Base-by-base conservation (phyloP, 2,113 vertebrate species). In the Scalopus aquaticus region DNA sequence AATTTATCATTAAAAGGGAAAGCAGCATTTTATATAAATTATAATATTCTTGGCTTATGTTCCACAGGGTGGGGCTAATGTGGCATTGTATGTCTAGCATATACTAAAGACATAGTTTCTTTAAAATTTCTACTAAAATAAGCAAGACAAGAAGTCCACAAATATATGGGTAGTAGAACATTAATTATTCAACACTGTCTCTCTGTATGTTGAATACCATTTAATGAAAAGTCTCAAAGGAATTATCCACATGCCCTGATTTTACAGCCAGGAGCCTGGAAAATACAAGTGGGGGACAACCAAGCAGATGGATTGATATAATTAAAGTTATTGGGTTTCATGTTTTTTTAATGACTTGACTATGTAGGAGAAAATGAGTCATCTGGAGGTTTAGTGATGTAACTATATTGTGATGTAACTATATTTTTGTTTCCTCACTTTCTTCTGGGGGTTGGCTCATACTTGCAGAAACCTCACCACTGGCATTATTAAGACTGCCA, bases 161-260 rank as follows among this genome's bases (percentile, higher is more conserved):
- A 49, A 62, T 65, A 46, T 93, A 76, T 22, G 62, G 69, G 95
- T 60, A 96, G 65, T 69, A 87, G 60, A 84, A 94, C 62, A 97
- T 96, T 97, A 96, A 97, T 95, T 67, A 97, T 96, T 96, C 90
- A 96, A n/a, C 67, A 92, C 44, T 62, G 83, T 37, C 58, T 95
- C 91, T 70, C 62, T 90, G 54, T 80, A 42, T 28, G 37, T 72
- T 73, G 94, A 96, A 84, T 69, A 80, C 28, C 60, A 88, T 93
- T 97, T 96, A 97, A 97, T 96, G 94, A 96, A 94, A 94, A 64
- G 70, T 88, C 91, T 96, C 96, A 11, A n/a, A 96, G 93, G 93
- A 97, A 69, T 84, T 94, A 89, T 80, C 70, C 72, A 56, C 67
- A 88, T 24, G 37, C 42, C 82, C 70, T 84, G 80, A 91, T 96